Evolutionary conservation across 2,888 invertebrate species (phyloP).

Genomic region (Phymatocera aterrima): DNA sequence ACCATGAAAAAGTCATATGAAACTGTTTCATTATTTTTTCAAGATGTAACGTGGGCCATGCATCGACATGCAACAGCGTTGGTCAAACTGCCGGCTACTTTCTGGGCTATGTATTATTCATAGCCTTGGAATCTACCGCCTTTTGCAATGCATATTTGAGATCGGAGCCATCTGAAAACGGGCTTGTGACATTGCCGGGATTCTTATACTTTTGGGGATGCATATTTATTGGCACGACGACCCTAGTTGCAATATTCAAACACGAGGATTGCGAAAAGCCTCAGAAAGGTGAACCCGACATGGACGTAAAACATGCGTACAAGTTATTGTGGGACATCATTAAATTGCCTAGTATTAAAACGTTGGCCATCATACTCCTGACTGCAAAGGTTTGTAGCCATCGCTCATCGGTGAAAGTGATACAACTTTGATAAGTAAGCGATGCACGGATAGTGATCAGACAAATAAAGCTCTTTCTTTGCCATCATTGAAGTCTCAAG

Average conservation of each 20-base stretch:
- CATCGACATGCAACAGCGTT: conserved; percentile 98
- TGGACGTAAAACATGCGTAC: conserved; percentile 85
- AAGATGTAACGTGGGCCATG: conserved; percentile 96
- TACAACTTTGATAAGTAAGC: background rate
- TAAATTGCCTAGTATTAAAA: conserved; percentile 87
- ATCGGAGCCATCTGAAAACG: conserved; percentile 81
- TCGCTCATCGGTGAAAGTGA: background rate
- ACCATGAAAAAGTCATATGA: background rate
- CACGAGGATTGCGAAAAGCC: conserved; percentile 79
- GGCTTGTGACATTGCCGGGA: conserved; percentile 85
- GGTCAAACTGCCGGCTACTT: conserved; percentile 99
- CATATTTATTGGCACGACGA: conserved; percentile 92
- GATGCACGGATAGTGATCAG: background rate
- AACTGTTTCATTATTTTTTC: conserved; percentile 55
- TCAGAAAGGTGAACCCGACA: conserved; percentile 70
- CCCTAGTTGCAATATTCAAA: conserved; percentile 92
- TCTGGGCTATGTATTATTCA: conserved; percentile 96
- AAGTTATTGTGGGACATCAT: conserved; percentile 89
- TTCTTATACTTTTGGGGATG: conserved; percentile 98
- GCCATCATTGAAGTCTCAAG: too few relatives aligned
- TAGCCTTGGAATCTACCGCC: conserved; percentile 95
- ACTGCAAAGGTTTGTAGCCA: conserved; percentile 87
- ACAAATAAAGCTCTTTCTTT: too few relatives aligned
- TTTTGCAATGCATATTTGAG: conserved; percentile 97
- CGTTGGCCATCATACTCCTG: conserved; percentile 86